Evolutionary conservation across 2,113 vertebrate genomes (phyloP).

Genomic region (Poecile atricapillus): DNA sequence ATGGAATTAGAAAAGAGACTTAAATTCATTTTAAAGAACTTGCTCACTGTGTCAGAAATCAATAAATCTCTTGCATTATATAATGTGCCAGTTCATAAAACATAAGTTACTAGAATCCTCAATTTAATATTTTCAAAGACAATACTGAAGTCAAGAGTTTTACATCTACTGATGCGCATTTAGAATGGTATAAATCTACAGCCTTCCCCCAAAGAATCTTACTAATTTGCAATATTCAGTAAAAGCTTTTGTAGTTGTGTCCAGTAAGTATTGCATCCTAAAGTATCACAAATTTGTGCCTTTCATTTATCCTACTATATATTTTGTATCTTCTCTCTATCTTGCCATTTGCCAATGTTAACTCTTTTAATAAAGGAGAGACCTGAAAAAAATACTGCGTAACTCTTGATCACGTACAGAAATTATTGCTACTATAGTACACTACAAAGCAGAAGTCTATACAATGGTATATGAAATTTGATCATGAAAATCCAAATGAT

Average conservation of each 20-base stretch:
- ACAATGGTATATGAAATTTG: conserved; percentile 73
- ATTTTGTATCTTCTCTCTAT: conserved; percentile 43
- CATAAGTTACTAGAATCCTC: conserved; percentile 70
- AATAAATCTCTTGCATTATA: conserved; percentile 70
- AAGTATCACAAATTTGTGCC: conserved; percentile 47
- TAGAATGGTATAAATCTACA: conserved; percentile 73
- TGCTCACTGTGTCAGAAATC: conserved; percentile 74
- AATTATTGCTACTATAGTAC: conserved; percentile 83
- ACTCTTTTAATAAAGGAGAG: conserved; percentile 58
- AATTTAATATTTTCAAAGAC: conserved; percentile 75
- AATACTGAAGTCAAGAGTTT: conserved; percentile 75
- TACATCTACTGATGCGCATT: conserved; percentile 72
- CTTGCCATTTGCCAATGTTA: conserved; percentile 65
- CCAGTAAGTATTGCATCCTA: conserved; percentile 46
- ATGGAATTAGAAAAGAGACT: conserved; percentile 76
- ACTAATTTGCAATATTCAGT: conserved; percentile 66
- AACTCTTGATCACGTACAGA: conserved; percentile 77
- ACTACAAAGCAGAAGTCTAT: conserved; percentile 80
- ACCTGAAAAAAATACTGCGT: conserved; percentile 69
- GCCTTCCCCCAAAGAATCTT: conserved; percentile 62
- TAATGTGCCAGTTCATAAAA: conserved; percentile 74
- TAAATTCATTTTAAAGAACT: conserved; percentile 73
- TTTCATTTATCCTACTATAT: conserved; percentile 45
- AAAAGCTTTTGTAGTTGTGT: conserved; percentile 66
- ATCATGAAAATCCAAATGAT: conserved; percentile 77